phyloP scores from a whole-genome alignment of 2,888 invertebrate species.

The Drosophila aldrichi region DNA sequence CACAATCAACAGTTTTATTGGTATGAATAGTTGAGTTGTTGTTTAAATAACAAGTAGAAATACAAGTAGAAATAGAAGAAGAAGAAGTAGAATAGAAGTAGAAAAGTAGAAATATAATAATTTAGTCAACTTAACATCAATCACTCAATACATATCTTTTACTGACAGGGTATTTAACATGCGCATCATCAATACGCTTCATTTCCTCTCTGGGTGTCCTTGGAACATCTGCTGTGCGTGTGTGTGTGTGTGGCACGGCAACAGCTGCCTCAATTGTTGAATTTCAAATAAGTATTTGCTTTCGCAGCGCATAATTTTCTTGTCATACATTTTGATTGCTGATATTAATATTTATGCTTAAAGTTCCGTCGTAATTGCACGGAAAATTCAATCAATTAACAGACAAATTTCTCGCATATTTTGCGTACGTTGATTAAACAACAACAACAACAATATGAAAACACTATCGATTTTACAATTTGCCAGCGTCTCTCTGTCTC shows the following conservation, averaged over 20 bases:
- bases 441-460: constrained; percentile 45
- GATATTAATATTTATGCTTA: constrained; percentile 69
- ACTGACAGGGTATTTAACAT: background rate
- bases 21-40: too few species aligned
- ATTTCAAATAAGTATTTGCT: constrained; percentile 59
- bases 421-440: constrained; percentile 45
- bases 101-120: too few species aligned
- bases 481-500: constrained; percentile 6
- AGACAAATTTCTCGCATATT: constrained; percentile 41
- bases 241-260: constrained; percentile 18
- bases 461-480: constrained; percentile 70
- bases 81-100: too few species aligned
- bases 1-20: rapidly evolving
- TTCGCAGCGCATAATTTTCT: constrained; percentile 64
- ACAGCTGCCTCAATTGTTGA: constrained; percentile 38
- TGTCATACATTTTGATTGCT: constrained; percentile 76
- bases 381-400: constrained; percentile 71
- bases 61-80: too few species aligned
- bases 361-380: constrained; percentile 50
- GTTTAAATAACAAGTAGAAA: too few species aligned
- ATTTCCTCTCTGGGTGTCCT: constrained; percentile 11
- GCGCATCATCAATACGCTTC: too few species aligned
- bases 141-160: background rate
- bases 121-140: too few species aligned
- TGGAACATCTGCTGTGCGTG: constrained; percentile 25